These are phyloP conservation scores for Barnardius zonarius DNA, from an alignment of 2,113 vertebrate species.

Conservation along the genomic window DNA sequence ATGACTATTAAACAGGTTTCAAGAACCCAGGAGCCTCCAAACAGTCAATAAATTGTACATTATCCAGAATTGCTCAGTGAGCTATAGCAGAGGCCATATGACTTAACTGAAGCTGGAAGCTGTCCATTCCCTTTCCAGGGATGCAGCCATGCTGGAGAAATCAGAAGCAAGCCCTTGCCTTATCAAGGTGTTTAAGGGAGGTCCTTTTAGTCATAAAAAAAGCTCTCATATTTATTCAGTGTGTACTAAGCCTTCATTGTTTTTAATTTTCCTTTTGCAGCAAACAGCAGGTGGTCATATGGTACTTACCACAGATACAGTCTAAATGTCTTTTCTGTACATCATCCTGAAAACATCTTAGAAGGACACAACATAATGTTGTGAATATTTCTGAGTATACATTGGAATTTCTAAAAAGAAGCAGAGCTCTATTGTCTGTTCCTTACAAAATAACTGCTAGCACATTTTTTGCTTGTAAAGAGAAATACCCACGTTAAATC, in stretches of 20 bases:
- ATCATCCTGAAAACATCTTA: not conserved
- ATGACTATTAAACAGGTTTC: constrained; percentile 34
- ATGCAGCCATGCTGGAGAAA: not conserved
- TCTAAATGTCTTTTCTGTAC: not conserved
- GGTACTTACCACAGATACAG: not conserved
- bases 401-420: not conserved
- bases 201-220: not conserved
- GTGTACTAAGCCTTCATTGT: not conserved
- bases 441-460: not conserved
- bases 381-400: not conserved
- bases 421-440: not conserved
- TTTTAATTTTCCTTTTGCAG: not conserved
- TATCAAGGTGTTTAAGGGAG: not conserved
- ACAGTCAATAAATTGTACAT: constrained; percentile 37
- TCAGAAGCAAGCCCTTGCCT: constrained; percentile 12
- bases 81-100: not conserved
- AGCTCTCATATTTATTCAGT: not conserved
- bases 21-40: constrained; percentile 21
- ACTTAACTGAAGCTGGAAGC: not conserved
- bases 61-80: constrained; percentile 24
- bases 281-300: not conserved
- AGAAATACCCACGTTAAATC: not conserved
- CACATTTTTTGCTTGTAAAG: not conserved
- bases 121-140: not conserved
- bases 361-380: not conserved